Base-by-base conservation (phyloP, 2,888 invertebrate species). In the Bombyx huttoni region DNA sequence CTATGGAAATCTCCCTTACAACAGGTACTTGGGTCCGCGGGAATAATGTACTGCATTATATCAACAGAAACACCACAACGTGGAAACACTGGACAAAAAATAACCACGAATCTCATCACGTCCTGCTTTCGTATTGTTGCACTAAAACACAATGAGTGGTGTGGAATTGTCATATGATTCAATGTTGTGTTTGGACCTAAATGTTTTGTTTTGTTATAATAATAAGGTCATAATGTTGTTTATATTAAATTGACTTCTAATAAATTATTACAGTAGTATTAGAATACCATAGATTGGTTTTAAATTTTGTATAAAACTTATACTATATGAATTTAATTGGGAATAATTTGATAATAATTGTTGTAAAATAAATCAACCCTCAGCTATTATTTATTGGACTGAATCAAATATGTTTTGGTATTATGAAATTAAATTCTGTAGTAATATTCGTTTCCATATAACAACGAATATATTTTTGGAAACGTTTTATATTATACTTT, bases 1-100 rank as follows among this genome's bases (percentile, higher is more conserved):
- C 95, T 78, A 96, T 96, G 94, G 96, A 96, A 91, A 96, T 97
- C 92, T 95, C 96, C 90, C 94, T 97, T 81, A 96, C 96, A 86
- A 97, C 97, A 94, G 97, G 97, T 97, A 95, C 88, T 65, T 72
- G 63, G 71, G 70, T 67, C 68, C 60, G 67, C 67, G 71, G 75
- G 74, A 60, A 59, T 57, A 66, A 61, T 61, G 52, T 70, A 49
- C 53, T 53, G 54, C 55, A 56, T 55, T 54, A 57, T 62, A 59
- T 58, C 56, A 60, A 68, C 54, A 62, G 66, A 64, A 63, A 70
- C 66, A 73, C 73, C 69, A 73, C 72, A 62, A 78, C 78, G 78
- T 82, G 74, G 78, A 80, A 40, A 84, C 82, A 84, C 86, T 81
- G 81, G 78, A 84, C 79, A 79, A 68, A 79, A 24, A 80, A 78